These are phyloP conservation scores for Danaus melanippus DNA, from an alignment of 1,140 invertebrate species.

Conservation along the genomic window DNA sequence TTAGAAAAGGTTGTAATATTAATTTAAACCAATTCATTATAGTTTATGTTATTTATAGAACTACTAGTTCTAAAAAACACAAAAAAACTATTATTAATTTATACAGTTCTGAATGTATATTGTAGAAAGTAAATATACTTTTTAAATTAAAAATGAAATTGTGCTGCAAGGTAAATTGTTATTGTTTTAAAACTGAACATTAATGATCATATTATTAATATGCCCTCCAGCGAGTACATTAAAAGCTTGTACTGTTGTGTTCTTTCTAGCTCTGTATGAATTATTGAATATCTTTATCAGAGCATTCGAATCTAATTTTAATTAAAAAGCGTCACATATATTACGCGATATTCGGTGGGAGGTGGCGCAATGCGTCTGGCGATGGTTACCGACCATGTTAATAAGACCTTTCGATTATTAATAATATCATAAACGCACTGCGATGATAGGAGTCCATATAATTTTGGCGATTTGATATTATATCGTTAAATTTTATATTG, in stretches of 20 bases:
- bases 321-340: slow-evolving; percentile 70
- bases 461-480: slow-evolving; percentile 55
- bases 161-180: too few relatives aligned
- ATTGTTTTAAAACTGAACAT: too few relatives aligned
- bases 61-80: too few relatives aligned
- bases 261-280: slow-evolving; percentile 46
- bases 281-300: slow-evolving; percentile 66
- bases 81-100: too few relatives aligned
- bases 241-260: slow-evolving; percentile 19
- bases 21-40: too few relatives aligned
- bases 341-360: slow-evolving; percentile 62
- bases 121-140: too few relatives aligned
- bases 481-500: slow-evolving; percentile 70
- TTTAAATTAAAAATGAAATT: too few relatives aligned
- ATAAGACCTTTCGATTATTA: slow-evolving; percentile 31
- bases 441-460: slow-evolving; percentile 28
- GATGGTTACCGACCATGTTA: slow-evolving; percentile 33
- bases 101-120: too few relatives aligned
- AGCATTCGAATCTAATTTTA: slow-evolving; percentile 62
- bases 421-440: slow-evolving; percentile 16
- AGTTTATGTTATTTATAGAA: too few relatives aligned
- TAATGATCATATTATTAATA: too few relatives aligned
- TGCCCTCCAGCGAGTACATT: slow-evolving; percentile 8
- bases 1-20: slow-evolving; percentile 4
- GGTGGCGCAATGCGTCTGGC: slow-evolving; percentile 48